Conservation (phyloP, 1,140 invertebrate genomes). For the Drosophila novamexicana region DNA sequence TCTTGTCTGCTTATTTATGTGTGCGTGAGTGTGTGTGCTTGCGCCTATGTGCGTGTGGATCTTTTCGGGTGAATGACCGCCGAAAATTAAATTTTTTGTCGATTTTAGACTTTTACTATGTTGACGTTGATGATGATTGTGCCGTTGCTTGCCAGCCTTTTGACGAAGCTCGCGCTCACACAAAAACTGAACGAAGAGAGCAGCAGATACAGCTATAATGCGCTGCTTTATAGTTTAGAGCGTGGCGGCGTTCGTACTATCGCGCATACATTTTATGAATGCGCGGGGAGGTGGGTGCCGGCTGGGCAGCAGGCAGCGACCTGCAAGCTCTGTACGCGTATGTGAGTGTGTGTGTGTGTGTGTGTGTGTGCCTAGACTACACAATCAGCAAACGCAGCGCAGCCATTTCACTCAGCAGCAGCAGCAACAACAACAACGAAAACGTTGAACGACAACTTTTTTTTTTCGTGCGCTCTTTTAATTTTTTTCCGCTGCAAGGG, state of each 20-base stretch:
- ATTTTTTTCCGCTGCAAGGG: constrained; percentile 50
- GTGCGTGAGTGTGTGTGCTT: constrained; percentile 8
- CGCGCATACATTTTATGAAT: constrained; percentile 44
- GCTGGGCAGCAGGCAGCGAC: constrained; percentile 29
- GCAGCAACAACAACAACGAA: constrained; percentile 16
- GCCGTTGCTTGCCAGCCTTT: constrained; percentile 34
- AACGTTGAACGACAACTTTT: constrained; percentile 56
- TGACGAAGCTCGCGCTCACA: constrained; percentile 49
- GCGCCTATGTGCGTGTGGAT: constrained; percentile 32
- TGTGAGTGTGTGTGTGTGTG: constrained; percentile 21
- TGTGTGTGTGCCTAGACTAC: constrained; percentile 65
- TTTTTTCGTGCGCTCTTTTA: constrained; percentile 42
- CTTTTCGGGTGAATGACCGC: constrained; percentile 82
- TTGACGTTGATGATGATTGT: constrained; percentile 74
- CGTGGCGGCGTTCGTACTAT: constrained; percentile 63
- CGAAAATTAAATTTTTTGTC: constrained; percentile 84
- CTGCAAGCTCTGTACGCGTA: constrained; percentile 55
- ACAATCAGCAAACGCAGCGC: constrained; percentile 67
- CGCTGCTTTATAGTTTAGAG: constrained; percentile 37
- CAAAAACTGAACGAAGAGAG: neutral
- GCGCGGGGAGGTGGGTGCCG: constrained; percentile 11
- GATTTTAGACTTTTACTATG: constrained; percentile 84
- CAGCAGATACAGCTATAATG: constrained; percentile 27
- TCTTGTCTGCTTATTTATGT: constrained; percentile 22
- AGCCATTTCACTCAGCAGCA: constrained; percentile 61